phyloP scores from a whole-genome alignment of 1,140 invertebrate genomes.

The Aleiodes sp. region DNA sequence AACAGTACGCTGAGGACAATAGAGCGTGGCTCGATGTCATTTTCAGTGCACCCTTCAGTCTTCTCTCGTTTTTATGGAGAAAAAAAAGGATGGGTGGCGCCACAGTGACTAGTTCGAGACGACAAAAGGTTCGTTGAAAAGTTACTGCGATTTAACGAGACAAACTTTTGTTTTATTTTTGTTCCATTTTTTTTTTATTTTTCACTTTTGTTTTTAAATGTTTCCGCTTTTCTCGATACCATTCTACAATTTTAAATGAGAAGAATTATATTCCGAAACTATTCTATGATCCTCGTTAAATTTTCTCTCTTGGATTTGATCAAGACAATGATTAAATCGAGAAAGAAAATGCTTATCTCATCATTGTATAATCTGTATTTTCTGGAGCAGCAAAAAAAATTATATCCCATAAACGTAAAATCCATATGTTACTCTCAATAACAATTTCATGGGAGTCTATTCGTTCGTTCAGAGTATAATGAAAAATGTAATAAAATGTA shows the following conservation, averaged over 20 bases:
- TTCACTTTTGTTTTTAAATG: background rate
- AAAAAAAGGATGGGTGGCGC: conserved; percentile 3
- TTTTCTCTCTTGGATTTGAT: no score
- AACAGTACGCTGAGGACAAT: conserved; percentile 6
- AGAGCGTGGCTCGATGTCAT: conserved; percentile 21
- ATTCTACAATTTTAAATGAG: no score
- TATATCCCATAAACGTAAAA: background rate
- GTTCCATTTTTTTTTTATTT: background rate
- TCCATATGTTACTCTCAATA: background rate
- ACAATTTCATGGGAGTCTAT: no score
- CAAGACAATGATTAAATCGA: no score
- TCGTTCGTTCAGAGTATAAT: no score
- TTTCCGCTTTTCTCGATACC: background rate
- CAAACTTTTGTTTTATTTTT: background rate
- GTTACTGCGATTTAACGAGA: background rate
- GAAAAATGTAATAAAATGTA: background rate
- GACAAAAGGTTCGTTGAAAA: background rate
- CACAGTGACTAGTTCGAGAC: conserved; percentile 12
- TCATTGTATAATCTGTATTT: no score
- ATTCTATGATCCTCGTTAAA: no score
- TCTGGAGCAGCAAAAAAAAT: background rate
- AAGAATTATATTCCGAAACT: no score
- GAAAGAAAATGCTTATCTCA: no score
- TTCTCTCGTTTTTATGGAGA: background rate
- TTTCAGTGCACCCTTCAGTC: conserved; percentile 1